Percentiles rank a stretch among this genome's conserved stretches.
Evolutionary conservation across 2,888 invertebrate species (phyloP).

Genomic region (Acleris sparsana): DNA sequence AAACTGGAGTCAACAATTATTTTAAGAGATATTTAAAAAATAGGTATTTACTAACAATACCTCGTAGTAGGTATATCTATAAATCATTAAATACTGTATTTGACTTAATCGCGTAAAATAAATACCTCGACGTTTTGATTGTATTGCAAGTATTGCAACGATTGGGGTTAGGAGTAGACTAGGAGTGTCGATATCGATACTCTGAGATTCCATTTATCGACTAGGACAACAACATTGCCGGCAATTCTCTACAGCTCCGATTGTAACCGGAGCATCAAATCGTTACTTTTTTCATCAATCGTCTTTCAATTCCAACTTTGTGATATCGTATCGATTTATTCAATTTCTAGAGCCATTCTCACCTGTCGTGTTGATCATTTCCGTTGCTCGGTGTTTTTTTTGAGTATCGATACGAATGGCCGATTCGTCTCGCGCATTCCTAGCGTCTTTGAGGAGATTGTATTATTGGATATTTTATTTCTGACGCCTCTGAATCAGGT

Average conservation of each 20-base stretch:
- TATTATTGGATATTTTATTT: constrained; percentile 58
- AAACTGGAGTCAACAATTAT: too few relatives aligned
- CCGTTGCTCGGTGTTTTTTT: constrained; percentile 62
- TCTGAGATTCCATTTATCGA: constrained; percentile 43
- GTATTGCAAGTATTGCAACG: too few relatives aligned
- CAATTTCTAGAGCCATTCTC: constrained; percentile 75
- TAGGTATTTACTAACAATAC: too few relatives aligned
- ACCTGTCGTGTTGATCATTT: constrained; percentile 76
- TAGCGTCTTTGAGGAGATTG: constrained; percentile 56
- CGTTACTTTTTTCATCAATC: constrained; percentile 71
- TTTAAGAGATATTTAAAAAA: too few relatives aligned
- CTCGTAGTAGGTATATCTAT: too few relatives aligned
- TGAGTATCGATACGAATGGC: constrained; percentile 58
- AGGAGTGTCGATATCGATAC: constrained; percentile 15
- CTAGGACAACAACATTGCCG: constrained; percentile 22
- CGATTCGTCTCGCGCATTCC: constrained; percentile 79
- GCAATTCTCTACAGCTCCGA: constrained; percentile 42
- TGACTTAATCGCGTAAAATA: too few relatives aligned
- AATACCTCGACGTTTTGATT: too few relatives aligned
- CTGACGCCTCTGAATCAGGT: constrained; percentile 45
- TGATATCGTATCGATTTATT: constrained; percentile 77
- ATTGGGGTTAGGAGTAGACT: too few relatives aligned
- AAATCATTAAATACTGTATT: too few relatives aligned
- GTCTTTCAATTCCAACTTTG: constrained; percentile 78
- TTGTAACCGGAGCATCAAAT: constrained; percentile 64